Base-by-base conservation (phyloP, 2,888 invertebrate species). In the Baccha elongata region DNA sequence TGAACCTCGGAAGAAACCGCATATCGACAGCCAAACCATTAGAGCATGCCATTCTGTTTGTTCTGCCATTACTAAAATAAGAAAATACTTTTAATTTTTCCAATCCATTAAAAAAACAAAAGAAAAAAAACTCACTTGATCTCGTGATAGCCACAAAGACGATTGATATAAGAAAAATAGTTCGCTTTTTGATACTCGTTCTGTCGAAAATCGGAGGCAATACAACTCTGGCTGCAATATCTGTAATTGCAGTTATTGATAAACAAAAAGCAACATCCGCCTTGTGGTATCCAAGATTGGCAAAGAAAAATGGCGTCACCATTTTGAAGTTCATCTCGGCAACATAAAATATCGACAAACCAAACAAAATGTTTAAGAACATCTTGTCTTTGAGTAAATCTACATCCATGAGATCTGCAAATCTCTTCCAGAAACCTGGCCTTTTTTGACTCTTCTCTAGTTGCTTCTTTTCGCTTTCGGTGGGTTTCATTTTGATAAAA, bases 1-100 rank as follows among this genome's bases (percentile, higher is more conserved):
- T 87, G 95, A 94, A 73, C 96, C 96, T 72, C 96, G 92, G 89
- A 95, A 93, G 91, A 96, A 96, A 13, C 96, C 96, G 88, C 94
- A 94, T 68, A 96, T 93, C 0, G 95, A 93, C 78, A 95, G 90
- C 93, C 94, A 94, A 4, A 94, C 86, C 92, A 95, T 93, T 8
- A 96, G 91, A 40, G 92, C 92, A 6, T 92, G 92, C 92, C 94
- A 95, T 42, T 94, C 94, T 0, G 93, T 93, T 90, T 95, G 95
- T 87, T 94, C 93, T 0, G 95, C 95, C 89, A 96, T 91, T 52
- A 94, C 96, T 96, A 29, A 1, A 44, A 44, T 17, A 26, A 26
- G n/a, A 58, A 6, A 37, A 1, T 13, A 50, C 2, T 1, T 1
- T 13, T 26, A 48, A 5, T 8, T 2, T 32, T 32, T 23, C 23